Percentiles rank a stretch among this genome's conserved stretches.
Conservation (phyloP, 2,797 vertebrate species). For the Syndactyla subalaris region DNA sequence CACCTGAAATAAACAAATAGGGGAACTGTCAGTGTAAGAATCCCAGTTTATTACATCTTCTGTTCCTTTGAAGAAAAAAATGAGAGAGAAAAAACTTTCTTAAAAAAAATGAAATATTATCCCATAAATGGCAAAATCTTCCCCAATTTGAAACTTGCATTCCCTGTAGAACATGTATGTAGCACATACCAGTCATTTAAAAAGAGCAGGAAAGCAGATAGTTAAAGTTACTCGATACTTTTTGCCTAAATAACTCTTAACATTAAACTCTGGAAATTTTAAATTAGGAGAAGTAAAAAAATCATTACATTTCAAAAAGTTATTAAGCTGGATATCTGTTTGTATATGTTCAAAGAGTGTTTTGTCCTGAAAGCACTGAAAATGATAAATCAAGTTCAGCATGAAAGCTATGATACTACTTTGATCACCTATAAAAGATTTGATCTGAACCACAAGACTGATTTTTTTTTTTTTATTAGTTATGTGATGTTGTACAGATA, state of each 20-base stretch:
- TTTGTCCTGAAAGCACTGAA: not conserved
- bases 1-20: not conserved
- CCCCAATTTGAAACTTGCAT: not conserved
- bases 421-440: not conserved
- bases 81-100: not conserved
- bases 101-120: not conserved
- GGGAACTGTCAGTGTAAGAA: not conserved
- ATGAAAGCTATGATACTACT: not conserved
- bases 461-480: not conserved
- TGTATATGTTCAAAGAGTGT: not conserved
- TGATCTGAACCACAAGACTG: not conserved
- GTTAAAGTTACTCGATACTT: not conserved
- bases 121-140: not conserved
- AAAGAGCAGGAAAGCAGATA: not conserved
- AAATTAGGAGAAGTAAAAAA: not conserved
- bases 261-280: not conserved
- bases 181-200: not conserved
- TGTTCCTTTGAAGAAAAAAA: not conserved
- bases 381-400: not conserved
- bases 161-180: not conserved
- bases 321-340: not conserved
- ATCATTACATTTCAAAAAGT: not conserved
- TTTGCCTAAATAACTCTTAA: not conserved
- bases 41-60: not conserved
- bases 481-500: not conserved